These are phyloP conservation scores for Macropus fuliginosus DNA, from an alignment of 2,797 vertebrate genomes.

Conservation along the genomic window DNA sequence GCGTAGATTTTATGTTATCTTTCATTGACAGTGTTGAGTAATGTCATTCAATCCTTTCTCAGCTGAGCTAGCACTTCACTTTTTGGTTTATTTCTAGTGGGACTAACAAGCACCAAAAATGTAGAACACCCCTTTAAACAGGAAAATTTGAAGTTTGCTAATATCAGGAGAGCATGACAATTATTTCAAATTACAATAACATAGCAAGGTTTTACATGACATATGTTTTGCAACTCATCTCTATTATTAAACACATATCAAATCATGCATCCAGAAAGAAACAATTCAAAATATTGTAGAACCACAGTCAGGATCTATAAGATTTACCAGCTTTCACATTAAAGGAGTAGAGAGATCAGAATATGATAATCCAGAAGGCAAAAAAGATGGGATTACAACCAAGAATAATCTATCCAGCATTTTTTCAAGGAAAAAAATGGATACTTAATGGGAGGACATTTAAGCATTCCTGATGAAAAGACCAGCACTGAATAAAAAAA, in stretches of 20 bases:
- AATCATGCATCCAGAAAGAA: not conserved
- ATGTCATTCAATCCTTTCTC: conserved; percentile 27
- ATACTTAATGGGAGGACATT: too few relatives aligned
- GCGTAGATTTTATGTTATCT: not conserved
- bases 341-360: too few relatives aligned
- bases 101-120: conserved; percentile 54
- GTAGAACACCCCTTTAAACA: conserved; percentile 52
- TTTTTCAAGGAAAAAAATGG: too few relatives aligned
- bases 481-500: too few relatives aligned
- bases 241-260: conserved; percentile 37
- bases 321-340: too few relatives aligned
- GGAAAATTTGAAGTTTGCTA: conserved; percentile 37
- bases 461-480: too few relatives aligned
- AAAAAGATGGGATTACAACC: too few relatives aligned
- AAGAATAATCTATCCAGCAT: too few relatives aligned
- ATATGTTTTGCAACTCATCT: conserved; percentile 45
- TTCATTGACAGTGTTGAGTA: not conserved
- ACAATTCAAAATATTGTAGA: too few relatives aligned
- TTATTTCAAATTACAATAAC: conserved; percentile 61
- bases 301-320: too few relatives aligned
- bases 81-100: conserved; percentile 66
- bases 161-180: conserved; percentile 49
- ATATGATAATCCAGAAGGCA: too few relatives aligned
- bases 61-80: conserved; percentile 60
- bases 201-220: conserved; percentile 52